Base-by-base conservation (phyloP, 2,888 invertebrate genomes). In the Drosophila atripex region DNA sequence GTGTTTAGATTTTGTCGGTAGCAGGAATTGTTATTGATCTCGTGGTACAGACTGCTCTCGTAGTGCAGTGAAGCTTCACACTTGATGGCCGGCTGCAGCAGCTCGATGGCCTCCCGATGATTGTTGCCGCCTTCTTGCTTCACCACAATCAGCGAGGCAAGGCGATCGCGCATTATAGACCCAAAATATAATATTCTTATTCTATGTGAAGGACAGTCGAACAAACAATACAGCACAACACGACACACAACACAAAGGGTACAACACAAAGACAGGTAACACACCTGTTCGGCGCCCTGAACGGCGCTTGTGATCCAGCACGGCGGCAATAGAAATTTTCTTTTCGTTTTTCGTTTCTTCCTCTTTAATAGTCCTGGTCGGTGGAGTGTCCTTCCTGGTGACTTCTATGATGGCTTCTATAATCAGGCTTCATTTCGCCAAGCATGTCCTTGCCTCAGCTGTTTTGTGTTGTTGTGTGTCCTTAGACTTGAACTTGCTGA, bases 61-160 rank as follows among this genome's bases (percentile, higher is more conserved):
- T 72, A 74, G 73, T 64, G 71, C 43, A 76, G 61, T 39, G 73
- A 69, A 28, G 70, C 54, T 60, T 89, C 89, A 9, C 83, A 82
- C 71, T 89, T 90, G 28, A 90, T 89, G 50, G 74, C 49, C 50
- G 51, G 35, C 46, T 56, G 61, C 50, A 66, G 63, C 52, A 71
- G 70, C 12, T 76, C 57, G 2, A 32, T 73, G 25, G 43, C 59
- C 32, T 66, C 49, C 6, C 65, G 63, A 9, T 74, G 68, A 49
- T 61, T 71, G 49, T 76, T 82, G 72, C 53, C 72, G 66, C 45
- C 90, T 83, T 91, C 91, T 90, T 91, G 91, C 89, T 91, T 91
- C 83, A 91, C 90, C 89, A 91, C 90, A 90, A 91, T 91, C 85
- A 91, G 77, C 70, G 91, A 90, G 77, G 91, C 91, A 83, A 91